These are phyloP conservation scores for Drosophila colorata DNA, from an alignment of 2,888 invertebrate genomes.

Conservation along the genomic window DNA sequence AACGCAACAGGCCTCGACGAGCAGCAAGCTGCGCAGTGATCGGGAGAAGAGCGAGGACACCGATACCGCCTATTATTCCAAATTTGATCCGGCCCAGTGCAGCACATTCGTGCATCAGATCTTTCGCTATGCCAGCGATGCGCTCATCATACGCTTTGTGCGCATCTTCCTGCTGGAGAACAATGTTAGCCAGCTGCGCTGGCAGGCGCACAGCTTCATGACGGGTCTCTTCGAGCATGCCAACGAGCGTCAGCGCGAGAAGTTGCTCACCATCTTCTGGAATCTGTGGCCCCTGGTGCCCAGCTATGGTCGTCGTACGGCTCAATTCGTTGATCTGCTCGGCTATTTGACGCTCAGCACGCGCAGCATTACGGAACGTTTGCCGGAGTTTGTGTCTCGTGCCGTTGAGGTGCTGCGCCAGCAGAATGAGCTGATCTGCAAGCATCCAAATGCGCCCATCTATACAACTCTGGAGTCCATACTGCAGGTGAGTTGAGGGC, in stretches of 20 bases:
- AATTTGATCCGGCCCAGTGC: constrained; percentile 89
- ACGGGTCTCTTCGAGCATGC: constrained; percentile 95
- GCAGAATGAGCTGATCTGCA: constrained; percentile 95
- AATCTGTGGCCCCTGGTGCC: constrained; percentile 95
- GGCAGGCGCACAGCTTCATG: constrained; percentile 97
- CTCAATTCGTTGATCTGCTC: constrained; percentile 98
- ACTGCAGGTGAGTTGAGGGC: constrained; percentile 89
- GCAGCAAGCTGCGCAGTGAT: constrained; percentile 86
- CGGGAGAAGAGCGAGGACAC: constrained; percentile 90
- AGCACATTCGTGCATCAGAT: constrained; percentile 89
- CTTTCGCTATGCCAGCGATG: constrained; percentile 87
- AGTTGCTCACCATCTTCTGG: constrained; percentile 94
- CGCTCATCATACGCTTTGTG: constrained; percentile 88
- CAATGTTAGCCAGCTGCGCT: constrained; percentile 95
- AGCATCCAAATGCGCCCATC: constrained; percentile 97
- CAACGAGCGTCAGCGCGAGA: constrained; percentile 90
- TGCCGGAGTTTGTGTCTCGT: constrained; percentile 92
- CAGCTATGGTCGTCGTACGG: constrained; percentile 96
- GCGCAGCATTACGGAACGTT: constrained; percentile 88
- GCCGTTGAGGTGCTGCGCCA: constrained; percentile 93
- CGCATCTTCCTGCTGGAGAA: constrained; percentile 96
- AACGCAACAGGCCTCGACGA: constrained; percentile 24
- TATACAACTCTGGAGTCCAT: constrained; percentile 97
- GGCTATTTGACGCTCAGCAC: constrained; percentile 97
- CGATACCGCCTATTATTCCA: constrained; percentile 87